Conservation (phyloP, 1,140 invertebrate genomes). For the Drosophila triauraria region DNA sequence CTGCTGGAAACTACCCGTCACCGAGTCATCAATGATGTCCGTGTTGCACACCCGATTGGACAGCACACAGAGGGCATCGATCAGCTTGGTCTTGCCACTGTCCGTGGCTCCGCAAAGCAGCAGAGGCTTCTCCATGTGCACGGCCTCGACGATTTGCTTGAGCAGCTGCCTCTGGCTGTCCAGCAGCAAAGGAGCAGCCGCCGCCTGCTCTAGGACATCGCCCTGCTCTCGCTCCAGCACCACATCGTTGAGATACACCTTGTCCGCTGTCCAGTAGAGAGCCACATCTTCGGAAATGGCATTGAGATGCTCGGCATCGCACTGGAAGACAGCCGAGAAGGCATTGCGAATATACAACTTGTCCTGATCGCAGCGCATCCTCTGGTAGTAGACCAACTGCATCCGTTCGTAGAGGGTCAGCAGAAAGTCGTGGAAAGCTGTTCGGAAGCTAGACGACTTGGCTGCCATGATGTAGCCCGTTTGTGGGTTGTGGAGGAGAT, state of each 20-base stretch:
- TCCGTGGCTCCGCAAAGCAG: constrained; percentile 79
- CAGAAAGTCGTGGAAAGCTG: constrained; percentile 67
- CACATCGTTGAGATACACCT: constrained; percentile 80
- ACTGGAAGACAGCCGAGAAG: constrained; percentile 70
- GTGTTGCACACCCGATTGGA: constrained; percentile 76
- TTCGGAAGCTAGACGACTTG: background rate
- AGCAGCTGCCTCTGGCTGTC: constrained; percentile 68
- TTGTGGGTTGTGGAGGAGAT: constrained; percentile 85
- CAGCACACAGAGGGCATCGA: constrained; percentile 74
- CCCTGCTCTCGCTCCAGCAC: constrained; percentile 55
- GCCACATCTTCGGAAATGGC: constrained; percentile 73
- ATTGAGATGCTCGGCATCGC: constrained; percentile 70
- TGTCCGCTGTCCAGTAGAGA: constrained; percentile 79
- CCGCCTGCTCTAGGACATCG: constrained; percentile 12
- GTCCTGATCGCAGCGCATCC: constrained; percentile 82
- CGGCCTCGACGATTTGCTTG: constrained; percentile 79
- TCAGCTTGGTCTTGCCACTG: constrained; percentile 82
- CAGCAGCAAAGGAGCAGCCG: constrained; percentile 59
- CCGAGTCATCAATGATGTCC: constrained; percentile 84
- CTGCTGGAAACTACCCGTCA: constrained; percentile 84
- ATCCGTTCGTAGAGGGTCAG: constrained; percentile 79
- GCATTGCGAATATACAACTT: constrained; percentile 73
- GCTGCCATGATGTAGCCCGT: constrained; percentile 65
- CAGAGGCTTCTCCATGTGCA: constrained; percentile 80
- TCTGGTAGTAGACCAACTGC: constrained; percentile 84